These are phyloP conservation scores for Aphaenogaster floridana DNA, from an alignment of 1,140 invertebrate genomes.

Conservation along the genomic window DNA sequence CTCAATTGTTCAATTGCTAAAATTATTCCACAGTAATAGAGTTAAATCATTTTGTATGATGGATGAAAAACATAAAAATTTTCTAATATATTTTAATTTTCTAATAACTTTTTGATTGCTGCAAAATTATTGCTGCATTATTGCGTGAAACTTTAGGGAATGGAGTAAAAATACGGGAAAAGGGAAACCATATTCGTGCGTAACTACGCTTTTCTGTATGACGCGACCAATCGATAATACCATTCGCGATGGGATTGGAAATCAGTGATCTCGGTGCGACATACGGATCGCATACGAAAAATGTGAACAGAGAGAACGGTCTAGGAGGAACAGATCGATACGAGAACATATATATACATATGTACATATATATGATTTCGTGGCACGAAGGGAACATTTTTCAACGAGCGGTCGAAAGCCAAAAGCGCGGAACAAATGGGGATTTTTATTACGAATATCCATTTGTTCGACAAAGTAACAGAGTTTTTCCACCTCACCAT, in stretches of 20 bases:
- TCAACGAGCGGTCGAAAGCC: slow-evolving; percentile 53
- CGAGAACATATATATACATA: background rate
- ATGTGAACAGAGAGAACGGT: slow-evolving; percentile 1
- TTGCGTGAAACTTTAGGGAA: background rate
- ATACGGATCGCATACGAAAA: slow-evolving; percentile 53
- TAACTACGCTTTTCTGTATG: slow-evolving; percentile 28
- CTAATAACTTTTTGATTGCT: background rate
- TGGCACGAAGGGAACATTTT: slow-evolving; percentile 56
- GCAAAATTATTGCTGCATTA: background rate
- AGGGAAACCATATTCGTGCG: slow-evolving; percentile 1
- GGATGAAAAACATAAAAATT: background rate
- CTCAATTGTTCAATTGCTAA: background rate
- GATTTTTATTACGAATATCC: slow-evolving; percentile 60
- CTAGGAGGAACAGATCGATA: slow-evolving; percentile 35
- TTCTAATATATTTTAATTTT: background rate
- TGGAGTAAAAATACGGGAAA: slow-evolving; percentile 5
- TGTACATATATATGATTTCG: slow-evolving; percentile 30
- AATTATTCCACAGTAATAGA: background rate
- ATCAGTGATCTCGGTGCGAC: slow-evolving; percentile 32
- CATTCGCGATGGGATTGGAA: slow-evolving; percentile 40
- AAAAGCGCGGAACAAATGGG: slow-evolving; percentile 53
- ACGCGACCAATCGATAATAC: slow-evolving; percentile 47
- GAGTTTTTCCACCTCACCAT: slow-evolving; percentile 24
- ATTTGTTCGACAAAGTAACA: slow-evolving; percentile 55
- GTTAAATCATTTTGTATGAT: background rate